Evolutionary conservation across 2,888 invertebrate species (phyloP).

Genomic region (Cheilosia variabilis): DNA sequence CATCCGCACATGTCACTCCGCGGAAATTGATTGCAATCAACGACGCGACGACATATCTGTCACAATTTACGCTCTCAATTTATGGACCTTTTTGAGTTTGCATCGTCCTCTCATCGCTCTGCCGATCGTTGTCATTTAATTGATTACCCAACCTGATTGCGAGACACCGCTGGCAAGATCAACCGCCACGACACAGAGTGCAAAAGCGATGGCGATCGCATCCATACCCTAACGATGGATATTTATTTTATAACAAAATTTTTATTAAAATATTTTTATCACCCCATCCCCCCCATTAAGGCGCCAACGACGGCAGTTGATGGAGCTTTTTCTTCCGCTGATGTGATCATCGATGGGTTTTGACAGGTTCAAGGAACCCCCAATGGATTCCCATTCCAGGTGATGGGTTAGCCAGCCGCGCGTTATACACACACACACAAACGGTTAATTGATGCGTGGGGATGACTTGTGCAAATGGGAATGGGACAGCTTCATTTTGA

Average conservation of each 20-base stretch:
- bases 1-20: slow-evolving; percentile 22
- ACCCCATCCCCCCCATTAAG: slow-evolving; percentile 51
- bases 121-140: slow-evolving; percentile 49
- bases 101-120: slow-evolving; percentile 24
- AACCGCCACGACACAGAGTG: slow-evolving; percentile 9
- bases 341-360: slow-evolving; percentile 59
- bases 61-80: slow-evolving; percentile 42
- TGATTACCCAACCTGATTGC: slow-evolving; percentile 36
- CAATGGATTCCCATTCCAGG: slow-evolving; percentile 51
- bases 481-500: slow-evolving; percentile 68
- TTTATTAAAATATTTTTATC: slow-evolving; percentile 73
- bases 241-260: slow-evolving; percentile 67
- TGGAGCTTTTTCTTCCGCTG: slow-evolving; percentile 50
- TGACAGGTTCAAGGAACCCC: slow-evolving; percentile 73
- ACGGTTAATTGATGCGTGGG: slow-evolving; percentile 4
- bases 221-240: slow-evolving; percentile 63
- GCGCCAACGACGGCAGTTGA: slow-evolving; percentile 54
- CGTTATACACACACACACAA: neutral
- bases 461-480: slow-evolving; percentile 35
- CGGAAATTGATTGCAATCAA: slow-evolving; percentile 49
- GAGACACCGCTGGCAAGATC: neutral
- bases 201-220: too few species aligned
- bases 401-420: slow-evolving; percentile 52
- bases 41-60: slow-evolving; percentile 42
- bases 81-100: slow-evolving; percentile 20